These are phyloP conservation scores for Uloborus diversus DNA, from an alignment of 1,140 invertebrate species.

Conservation along the genomic window DNA sequence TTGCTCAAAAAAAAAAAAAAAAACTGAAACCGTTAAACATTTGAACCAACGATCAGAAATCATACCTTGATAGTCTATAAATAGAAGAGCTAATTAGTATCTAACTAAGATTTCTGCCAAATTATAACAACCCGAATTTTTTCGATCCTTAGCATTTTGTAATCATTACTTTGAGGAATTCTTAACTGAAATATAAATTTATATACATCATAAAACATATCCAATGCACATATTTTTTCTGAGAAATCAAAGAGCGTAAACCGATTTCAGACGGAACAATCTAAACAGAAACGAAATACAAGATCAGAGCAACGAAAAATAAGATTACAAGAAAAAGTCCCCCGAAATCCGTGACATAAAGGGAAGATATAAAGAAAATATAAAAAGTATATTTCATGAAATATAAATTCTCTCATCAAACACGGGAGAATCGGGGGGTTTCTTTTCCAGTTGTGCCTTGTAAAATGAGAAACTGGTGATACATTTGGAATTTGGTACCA, in stretches of 20 bases:
- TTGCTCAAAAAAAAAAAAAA: too few species aligned
- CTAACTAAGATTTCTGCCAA: too few species aligned
- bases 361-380: not conserved
- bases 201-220: not conserved
- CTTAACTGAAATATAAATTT: not conserved
- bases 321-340: not conserved
- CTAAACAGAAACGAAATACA: not conserved
- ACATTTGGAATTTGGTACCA: not conserved
- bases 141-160: too few species aligned
- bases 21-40: too few species aligned
- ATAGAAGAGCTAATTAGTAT: too few species aligned
- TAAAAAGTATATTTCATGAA: slow-evolving; percentile 5
- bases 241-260: not conserved
- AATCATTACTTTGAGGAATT: too few species aligned
- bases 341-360: not conserved
- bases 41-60: too few species aligned
- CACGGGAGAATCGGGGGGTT: not conserved
- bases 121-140: too few species aligned
- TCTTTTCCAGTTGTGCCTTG: not conserved
- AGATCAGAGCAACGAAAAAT: not conserved
- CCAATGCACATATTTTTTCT: too few species aligned
- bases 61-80: too few species aligned
- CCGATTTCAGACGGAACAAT: not conserved
- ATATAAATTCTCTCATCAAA: slow-evolving; percentile 16
- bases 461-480: not conserved